These are phyloP conservation scores for Penaeus chinensis DNA, from an alignment of 1,140 invertebrate species.

Conservation along the genomic window DNA sequence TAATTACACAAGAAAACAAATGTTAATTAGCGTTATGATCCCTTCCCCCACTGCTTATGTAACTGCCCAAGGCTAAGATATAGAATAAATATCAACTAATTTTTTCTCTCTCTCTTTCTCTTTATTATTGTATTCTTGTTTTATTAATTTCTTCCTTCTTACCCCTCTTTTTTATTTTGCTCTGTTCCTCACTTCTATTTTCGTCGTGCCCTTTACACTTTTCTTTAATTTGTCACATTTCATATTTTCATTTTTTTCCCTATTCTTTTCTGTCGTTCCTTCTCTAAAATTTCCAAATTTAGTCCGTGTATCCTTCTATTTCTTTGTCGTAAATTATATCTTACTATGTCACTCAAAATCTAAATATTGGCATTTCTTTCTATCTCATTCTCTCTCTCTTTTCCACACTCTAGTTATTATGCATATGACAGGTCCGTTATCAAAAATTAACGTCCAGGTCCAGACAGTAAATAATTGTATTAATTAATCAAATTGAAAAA, in stretches of 20 bases:
- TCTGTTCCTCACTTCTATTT: background rate
- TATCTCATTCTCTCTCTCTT: no score
- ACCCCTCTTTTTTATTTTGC: background rate
- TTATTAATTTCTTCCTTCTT: background rate
- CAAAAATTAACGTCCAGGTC: no score
- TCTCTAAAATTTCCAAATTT: background rate
- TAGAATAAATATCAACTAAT: background rate
- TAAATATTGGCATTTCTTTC: no score
- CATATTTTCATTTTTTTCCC: background rate
- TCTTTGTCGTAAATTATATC: no score
- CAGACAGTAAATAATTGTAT: no score
- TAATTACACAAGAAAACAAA: no score
- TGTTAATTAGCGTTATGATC: background rate
- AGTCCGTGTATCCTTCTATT: background rate
- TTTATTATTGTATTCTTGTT: background rate
- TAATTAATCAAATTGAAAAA: no score
- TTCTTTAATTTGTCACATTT: background rate
- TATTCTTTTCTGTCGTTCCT: background rate
- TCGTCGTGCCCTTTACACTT: background rate
- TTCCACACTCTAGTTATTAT: no score
- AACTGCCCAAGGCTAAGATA: background rate
- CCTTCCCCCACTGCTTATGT: background rate
- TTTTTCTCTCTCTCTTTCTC: background rate
- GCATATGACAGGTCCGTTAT: no score
- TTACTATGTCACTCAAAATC: no score